These are phyloP conservation scores for Siphamia tubifer DNA, from an alignment of 2,113 vertebrate genomes.

Conservation along the genomic window DNA sequence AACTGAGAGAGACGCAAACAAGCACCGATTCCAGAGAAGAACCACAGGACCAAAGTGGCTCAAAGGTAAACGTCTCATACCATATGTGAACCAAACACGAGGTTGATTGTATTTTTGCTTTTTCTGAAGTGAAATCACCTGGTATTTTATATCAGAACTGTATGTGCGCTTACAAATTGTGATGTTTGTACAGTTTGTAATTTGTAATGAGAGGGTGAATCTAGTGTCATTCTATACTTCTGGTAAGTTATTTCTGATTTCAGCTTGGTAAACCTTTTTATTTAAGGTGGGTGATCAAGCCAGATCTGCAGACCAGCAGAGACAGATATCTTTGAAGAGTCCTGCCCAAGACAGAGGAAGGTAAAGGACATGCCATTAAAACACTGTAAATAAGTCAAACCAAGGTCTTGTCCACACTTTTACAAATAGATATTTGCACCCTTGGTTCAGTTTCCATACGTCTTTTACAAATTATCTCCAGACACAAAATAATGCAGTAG, in stretches of 20 bases:
- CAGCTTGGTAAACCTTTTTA: neutral
- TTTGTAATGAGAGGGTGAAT: too few relatives aligned
- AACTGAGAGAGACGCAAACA: constrained; percentile 79
- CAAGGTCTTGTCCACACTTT: too few relatives aligned
- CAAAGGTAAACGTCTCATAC: constrained; percentile 79
- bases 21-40: constrained; percentile 89
- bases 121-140: too few relatives aligned
- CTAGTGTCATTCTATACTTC: neutral
- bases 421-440: too few relatives aligned
- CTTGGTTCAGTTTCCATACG: too few relatives aligned
- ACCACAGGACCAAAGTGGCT: constrained; percentile 82
- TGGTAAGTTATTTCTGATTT: neutral
- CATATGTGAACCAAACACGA: neutral
- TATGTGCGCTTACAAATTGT: too few relatives aligned
- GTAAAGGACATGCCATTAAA: constrained; percentile 68
- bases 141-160: too few relatives aligned
- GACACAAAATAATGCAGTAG: too few relatives aligned
- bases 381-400: neutral
- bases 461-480: too few relatives aligned
- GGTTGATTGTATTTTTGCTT: too few relatives aligned
- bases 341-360: constrained; percentile 93
- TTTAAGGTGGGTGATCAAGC: constrained; percentile 82
- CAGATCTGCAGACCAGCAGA: constrained; percentile 80
- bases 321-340: constrained; percentile 89
- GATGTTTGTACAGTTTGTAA: too few relatives aligned